Evolutionary conservation across 1,140 invertebrate species (phyloP).

Genomic region (Coenobita brevimanus): DNA sequence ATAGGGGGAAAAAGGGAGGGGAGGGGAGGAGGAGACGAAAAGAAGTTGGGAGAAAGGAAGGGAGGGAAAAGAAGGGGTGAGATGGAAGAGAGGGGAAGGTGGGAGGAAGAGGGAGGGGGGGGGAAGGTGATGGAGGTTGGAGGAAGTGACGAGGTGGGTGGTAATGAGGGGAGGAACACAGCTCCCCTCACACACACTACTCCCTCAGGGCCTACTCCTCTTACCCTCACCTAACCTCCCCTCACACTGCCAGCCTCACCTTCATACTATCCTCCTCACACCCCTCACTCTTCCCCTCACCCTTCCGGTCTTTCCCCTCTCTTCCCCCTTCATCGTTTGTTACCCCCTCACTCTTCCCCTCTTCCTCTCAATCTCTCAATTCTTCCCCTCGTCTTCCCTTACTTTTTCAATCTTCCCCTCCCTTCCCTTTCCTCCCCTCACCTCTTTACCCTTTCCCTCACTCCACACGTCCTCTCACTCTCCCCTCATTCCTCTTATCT

Average conservation of each 20-base stretch:
- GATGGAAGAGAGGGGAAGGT: not conserved
- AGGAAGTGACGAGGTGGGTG: not conserved
- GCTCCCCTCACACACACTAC: not conserved
- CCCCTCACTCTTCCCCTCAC: not conserved
- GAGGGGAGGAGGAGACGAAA: not conserved
- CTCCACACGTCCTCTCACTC: no score
- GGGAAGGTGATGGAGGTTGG: no score
- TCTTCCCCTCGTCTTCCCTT: not conserved
- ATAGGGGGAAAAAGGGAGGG: not conserved
- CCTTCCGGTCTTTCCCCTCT: no score
- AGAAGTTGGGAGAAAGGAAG: not conserved
- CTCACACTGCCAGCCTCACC: not conserved
- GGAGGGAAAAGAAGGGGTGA: not conserved
- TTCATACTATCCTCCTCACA: not conserved
- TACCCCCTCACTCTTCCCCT: no score
- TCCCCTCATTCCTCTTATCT: no score
- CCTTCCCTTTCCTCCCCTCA: not conserved
- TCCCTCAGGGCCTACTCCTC: not conserved
- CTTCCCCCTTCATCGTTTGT: no score
- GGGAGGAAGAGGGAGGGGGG: no score
- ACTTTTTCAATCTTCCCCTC: not conserved
- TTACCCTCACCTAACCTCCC: not conserved
- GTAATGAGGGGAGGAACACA: not conserved
- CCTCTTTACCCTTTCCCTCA: not conserved
- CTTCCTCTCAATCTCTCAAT: no score